phyloP scores from a whole-genome alignment of 2,888 invertebrate species.

The Patella ulyssiponensis region DNA sequence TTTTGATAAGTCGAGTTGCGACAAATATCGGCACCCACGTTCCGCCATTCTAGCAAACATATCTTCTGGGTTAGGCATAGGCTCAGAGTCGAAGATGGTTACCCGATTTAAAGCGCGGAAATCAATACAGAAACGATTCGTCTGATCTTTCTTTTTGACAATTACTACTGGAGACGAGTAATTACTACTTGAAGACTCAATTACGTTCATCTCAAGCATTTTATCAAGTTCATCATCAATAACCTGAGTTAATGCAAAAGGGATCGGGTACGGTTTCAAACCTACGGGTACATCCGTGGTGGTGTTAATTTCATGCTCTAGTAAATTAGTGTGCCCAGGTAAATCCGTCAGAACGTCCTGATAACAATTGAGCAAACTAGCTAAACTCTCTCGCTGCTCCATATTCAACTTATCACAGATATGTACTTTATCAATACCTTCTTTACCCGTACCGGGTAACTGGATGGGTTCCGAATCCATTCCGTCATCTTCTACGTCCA shows the following conservation, averaged over 20 bases:
- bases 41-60: not conserved
- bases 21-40: not conserved
- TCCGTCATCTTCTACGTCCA: not conserved
- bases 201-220: conserved; percentile 10
- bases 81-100: conserved; percentile 6
- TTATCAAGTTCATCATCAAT: not conserved
- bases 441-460: not conserved
- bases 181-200: not conserved
- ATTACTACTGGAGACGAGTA: conserved; percentile 13
- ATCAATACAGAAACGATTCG: conserved; percentile 12
- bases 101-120: not conserved
- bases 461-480: not conserved
- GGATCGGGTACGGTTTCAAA: not conserved
- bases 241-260: not conserved
- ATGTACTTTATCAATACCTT: not conserved
- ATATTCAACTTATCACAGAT: not conserved
- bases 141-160: conserved; percentile 3
- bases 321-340: not conserved
- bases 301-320: not conserved
- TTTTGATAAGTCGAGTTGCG: conserved; percentile 3
- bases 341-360: conserved; percentile 14
- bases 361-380: no score
- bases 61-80: not conserved
- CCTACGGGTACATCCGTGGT: not conserved
- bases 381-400: not conserved